Conservation (phyloP, 2,113 vertebrate species). For the Aphyosemion australe region DNA sequence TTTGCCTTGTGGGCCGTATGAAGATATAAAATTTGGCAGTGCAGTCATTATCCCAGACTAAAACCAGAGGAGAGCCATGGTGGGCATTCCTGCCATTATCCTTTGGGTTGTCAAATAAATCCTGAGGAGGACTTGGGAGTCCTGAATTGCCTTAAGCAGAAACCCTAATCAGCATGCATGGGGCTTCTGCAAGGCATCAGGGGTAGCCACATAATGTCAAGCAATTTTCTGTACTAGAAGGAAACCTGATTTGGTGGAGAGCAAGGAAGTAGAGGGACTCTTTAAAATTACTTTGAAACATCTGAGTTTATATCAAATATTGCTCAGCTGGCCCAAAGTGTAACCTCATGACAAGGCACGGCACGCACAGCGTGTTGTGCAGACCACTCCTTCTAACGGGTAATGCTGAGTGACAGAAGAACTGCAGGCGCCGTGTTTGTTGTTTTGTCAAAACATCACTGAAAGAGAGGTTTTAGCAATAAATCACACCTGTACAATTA, state of each 20-base stretch:
- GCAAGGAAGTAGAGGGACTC: conserved; percentile 32
- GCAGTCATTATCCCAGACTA: conserved; percentile 44
- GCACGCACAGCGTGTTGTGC: conserved; percentile 4
- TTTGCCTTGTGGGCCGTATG: conserved; percentile 33
- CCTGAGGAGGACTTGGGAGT: conserved; percentile 71
- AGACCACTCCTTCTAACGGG: conserved; percentile 19
- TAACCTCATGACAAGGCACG: conserved; percentile 27
- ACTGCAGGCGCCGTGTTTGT: conserved; percentile 17
- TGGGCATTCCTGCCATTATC: conserved; percentile 60
- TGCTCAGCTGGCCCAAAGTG: conserved; percentile 41
- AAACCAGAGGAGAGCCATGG: conserved; percentile 47
- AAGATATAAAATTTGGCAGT: conserved; percentile 48
- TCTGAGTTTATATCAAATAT: conserved; percentile 44
- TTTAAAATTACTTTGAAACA: conserved; percentile 53
- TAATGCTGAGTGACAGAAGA: conserved; percentile 42
- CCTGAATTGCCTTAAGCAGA: conserved; percentile 66
- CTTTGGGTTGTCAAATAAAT: conserved; percentile 72
- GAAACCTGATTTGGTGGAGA: conserved; percentile 58
- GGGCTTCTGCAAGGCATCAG: conserved; percentile 46
- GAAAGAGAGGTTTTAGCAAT: neutral
- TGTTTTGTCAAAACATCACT: conserved; percentile 9
- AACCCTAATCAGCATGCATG: conserved; percentile 70
- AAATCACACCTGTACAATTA: neutral
- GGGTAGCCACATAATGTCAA: conserved; percentile 69
- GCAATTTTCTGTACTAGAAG: conserved; percentile 67